phyloP scores from a whole-genome alignment of 2,888 invertebrate species.

The Conomelus anceps region DNA sequence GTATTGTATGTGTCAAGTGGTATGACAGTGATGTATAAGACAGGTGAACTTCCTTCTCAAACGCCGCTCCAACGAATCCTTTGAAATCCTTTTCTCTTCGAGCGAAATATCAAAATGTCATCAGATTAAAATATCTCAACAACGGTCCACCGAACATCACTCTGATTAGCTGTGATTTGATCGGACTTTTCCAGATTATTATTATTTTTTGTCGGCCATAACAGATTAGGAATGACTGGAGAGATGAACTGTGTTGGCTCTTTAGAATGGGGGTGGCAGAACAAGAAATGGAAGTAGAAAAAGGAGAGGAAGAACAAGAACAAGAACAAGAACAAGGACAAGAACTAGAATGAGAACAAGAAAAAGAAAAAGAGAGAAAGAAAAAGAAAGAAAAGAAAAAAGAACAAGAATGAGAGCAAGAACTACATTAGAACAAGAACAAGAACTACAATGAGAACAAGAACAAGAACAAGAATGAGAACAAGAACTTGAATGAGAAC shows the following conservation, averaged over 20 bases:
- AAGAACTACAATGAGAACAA: no score
- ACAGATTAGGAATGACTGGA: neutral
- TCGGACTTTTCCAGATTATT: neutral
- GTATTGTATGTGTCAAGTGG: neutral
- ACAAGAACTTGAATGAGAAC: no score
- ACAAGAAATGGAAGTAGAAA: neutral
- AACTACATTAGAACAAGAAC: no score
- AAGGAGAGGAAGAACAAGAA: neutral
- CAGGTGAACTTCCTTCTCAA: neutral
- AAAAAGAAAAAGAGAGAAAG: no score
- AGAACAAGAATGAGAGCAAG: no score
- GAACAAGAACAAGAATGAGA: no score
- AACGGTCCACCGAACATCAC: neutral
- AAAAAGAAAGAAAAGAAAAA: no score
- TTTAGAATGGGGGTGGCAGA: no score
- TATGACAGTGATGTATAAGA: neutral
- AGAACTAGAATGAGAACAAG: no score
- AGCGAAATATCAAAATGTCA: neutral
- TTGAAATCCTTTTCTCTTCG: neutral
- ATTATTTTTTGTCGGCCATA: neutral
- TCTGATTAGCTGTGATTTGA: neutral
- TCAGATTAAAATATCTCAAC: neutral
- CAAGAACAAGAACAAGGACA: neutral
- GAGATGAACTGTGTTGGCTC: neutral
- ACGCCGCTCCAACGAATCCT: neutral